Conservation (phyloP, 2,797 vertebrate species). For the Sebastes reedi region DNA sequence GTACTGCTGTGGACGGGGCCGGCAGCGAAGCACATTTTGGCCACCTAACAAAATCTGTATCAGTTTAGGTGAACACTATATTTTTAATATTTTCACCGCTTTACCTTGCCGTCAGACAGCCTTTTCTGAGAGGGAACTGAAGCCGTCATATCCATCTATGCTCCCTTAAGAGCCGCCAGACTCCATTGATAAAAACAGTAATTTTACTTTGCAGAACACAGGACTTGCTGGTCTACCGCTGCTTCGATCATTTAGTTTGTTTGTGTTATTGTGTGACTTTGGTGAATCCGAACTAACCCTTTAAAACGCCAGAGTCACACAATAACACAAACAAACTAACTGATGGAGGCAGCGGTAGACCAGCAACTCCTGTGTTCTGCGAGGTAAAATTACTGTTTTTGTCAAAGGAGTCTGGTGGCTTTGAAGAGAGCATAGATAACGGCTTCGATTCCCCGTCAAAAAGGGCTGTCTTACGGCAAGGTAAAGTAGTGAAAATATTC, state of each 20-base stretch:
- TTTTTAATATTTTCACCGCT: accelerated
- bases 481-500: too few relatives aligned
- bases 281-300: background rate
- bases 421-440: background rate
- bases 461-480: background rate
- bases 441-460: background rate
- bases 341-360: background rate
- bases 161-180: background rate
- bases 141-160: background rate
- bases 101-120: background rate
- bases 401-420: background rate
- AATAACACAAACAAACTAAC: background rate
- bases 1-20: too few relatives aligned
- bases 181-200: background rate
- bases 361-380: background rate
- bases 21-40: too few relatives aligned
- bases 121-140: too few relatives aligned
- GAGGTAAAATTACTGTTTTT: background rate
- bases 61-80: too few relatives aligned
- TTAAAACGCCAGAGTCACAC: background rate
- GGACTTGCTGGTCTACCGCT: background rate
- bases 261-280: background rate
- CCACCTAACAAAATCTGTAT: too few relatives aligned
- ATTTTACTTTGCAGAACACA: background rate
- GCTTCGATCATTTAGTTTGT: background rate